Evolutionary conservation across 2,888 invertebrate genomes (phyloP).

Genomic region (Apotomis betuletana): DNA sequence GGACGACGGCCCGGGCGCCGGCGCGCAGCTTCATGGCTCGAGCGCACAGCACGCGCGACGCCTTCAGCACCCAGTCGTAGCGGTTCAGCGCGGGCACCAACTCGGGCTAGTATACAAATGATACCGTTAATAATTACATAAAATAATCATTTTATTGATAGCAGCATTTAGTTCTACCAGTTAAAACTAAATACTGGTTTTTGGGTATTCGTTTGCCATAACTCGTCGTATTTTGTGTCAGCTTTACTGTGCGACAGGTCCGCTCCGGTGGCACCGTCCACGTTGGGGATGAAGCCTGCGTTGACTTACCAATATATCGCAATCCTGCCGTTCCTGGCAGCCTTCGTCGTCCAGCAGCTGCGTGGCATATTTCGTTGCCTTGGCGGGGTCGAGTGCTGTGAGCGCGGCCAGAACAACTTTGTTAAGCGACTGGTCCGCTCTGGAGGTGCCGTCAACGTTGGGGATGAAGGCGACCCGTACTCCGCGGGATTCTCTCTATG

Average conservation of each 20-base stretch:
- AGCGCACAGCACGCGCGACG: constrained; percentile 86
- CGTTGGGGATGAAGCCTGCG: constrained; percentile 86
- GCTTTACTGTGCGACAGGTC: constrained; percentile 87
- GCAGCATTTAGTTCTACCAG: no score
- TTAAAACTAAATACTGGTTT: no score
- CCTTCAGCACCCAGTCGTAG: constrained; percentile 86
- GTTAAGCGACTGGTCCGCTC: constrained; percentile 84
- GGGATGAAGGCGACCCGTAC: constrained; percentile 89
- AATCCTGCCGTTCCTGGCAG: constrained; percentile 77
- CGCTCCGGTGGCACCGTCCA: constrained; percentile 69
- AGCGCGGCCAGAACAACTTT: constrained; percentile 87
- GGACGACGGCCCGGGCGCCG: constrained; percentile 89
- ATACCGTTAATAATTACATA: neutral
- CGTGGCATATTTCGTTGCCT: constrained; percentile 84
- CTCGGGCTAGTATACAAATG: constrained; percentile 64
- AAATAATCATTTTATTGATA: no score
- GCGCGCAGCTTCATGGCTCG: constrained; percentile 87
- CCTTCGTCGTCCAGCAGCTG: constrained; percentile 84
- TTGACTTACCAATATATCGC: constrained; percentile 83
- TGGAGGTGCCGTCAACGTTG: constrained; percentile 82
- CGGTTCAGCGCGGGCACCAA: constrained; percentile 82
- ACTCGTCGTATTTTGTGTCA: constrained; percentile 47
- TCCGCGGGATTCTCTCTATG: constrained; percentile 86
- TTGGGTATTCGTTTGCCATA: no score
- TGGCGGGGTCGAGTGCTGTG: constrained; percentile 81